These are phyloP conservation scores for Frankliniella fusca DNA, from an alignment of 2,888 invertebrate genomes.

Conservation along the genomic window DNA sequence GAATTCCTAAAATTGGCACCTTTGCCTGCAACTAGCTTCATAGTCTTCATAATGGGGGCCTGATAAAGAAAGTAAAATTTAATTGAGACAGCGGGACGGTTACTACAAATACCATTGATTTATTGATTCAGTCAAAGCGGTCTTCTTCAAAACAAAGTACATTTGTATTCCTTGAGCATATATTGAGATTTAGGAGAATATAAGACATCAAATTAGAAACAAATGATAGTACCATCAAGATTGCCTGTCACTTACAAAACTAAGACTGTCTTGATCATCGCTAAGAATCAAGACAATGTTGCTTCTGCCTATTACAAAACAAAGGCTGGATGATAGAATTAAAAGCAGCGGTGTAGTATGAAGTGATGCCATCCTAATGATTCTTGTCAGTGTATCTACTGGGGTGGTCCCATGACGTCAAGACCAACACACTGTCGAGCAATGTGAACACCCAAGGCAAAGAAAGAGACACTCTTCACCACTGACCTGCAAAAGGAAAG, in stretches of 20 bases:
- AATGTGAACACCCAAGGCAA: conserved; percentile 69
- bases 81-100: conserved; percentile 34
- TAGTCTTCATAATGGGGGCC: conserved; percentile 64
- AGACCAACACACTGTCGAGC: conserved; percentile 73
- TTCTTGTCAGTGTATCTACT: neutral
- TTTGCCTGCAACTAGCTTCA: conserved; percentile 56
- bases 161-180: no score
- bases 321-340: conserved; percentile 25
- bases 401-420: conserved; percentile 63
- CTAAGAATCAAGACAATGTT: conserved; percentile 77
- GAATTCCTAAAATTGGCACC: conserved; percentile 71
- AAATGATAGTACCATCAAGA: no score
- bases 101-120: no score
- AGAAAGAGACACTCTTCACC: conserved; percentile 74
- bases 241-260: neutral
- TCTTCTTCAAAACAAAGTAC: no score
- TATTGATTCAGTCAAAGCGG: no score
- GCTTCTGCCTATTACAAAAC: neutral
- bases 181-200: no score
- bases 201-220: no score
- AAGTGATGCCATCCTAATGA: conserved; percentile 36
- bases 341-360: neutral
- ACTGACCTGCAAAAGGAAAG: conserved; percentile 60
- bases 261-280: conserved; percentile 74
- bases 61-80: conserved; percentile 49